Base-by-base conservation (phyloP, 2,797 vertebrate species). In the Acanthurus tractus region DNA sequence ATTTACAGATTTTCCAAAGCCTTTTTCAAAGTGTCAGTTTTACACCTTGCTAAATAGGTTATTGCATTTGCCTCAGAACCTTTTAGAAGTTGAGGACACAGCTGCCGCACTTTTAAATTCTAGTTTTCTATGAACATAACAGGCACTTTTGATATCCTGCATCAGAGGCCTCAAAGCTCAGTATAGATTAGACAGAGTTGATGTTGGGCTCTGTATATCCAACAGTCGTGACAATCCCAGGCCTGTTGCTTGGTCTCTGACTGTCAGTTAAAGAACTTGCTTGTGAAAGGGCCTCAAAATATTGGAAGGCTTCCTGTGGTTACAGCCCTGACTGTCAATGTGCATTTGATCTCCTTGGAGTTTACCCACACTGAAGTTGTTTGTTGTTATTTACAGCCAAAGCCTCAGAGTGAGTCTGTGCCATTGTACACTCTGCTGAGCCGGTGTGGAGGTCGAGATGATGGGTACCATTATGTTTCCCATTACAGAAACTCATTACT, bases 241-340 rank as follows among this genome's bases (percentile, higher is more conserved):
- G 66, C 77, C 67, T 74, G 74, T 58, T 80, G 81, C 78, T 70
- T 49, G 61, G 67, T 76, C 79, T 88, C 84, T 85, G 81, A 88
- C 83, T 91, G 89, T 90, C 89, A 92, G 77, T 77, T 87, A 79
- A 87, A 84, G 74, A 83, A 82, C 73, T 58, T 44, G 79, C 69
- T 81, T 74, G 76, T 83, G 86, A 92, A 86, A 48, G 69, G 68
- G 59, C 54, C 89, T 87, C 78, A 74, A 74, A 88, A 89, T 82
- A 67, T 83, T 89, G 86, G 86, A 88, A 78, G 83, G 62, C 81
- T 84, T 93, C 87, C 89, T 88, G 91, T 84, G 83, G 88, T 86
- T 85, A 73, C 84, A 88, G 88, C 87, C 74, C 70, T 20, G 82
- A 78, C 91, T 90, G 92, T 92, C 92, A 88, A 74, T 85, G 85